Evolutionary conservation across 2,888 invertebrate genomes (phyloP), one percentile per base, ranked within the genome.

Genomic region (Eretmocerus hayati): DNA sequence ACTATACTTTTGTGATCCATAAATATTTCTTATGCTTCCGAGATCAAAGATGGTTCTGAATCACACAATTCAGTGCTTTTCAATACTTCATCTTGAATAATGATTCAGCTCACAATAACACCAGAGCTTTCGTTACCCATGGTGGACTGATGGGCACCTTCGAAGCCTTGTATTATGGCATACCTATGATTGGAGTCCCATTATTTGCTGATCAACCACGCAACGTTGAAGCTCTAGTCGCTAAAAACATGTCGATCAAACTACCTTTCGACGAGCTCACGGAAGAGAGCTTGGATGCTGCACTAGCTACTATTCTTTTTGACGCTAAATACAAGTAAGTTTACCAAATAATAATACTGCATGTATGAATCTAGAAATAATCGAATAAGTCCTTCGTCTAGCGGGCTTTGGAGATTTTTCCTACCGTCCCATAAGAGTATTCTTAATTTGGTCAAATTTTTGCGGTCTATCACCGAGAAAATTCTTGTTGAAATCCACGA

Each of bases 171-270:
- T 50, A 57, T 19, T 56, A 42, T 20, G 64, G 55, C 3, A 59
- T 69, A 1, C 69, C 69, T 0, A 55, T 67, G 60, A 49, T 69
- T 2, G 65, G 63, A 2, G 50, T 69, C 20, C 69, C 69, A 1
- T 45, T 69, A 1, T 67, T 65, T 38, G 64, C 60, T 1, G 69
- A 69, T 56, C 69, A 69, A 22, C 39, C 50, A 8, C 22, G 48
- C 9, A 58, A 55, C 31, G 35, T 55, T 2, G 32, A 51, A 31
- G 22, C 52, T 30, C 51, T 52, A 23, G 47, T 39, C 21, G 42
- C 40, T 15, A 56, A 53, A 31, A 50, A 48, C 36, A 50, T 58
- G 32, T 49, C 51, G 4, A 42, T 53, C 18, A 39, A 53, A 39
- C 9, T 53, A 5, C 39, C 43, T 0, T 4, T 58, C 21, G 1